Evolutionary conservation across 2,113 vertebrate genomes (phyloP).

Genomic region (Calidris pugnax): DNA sequence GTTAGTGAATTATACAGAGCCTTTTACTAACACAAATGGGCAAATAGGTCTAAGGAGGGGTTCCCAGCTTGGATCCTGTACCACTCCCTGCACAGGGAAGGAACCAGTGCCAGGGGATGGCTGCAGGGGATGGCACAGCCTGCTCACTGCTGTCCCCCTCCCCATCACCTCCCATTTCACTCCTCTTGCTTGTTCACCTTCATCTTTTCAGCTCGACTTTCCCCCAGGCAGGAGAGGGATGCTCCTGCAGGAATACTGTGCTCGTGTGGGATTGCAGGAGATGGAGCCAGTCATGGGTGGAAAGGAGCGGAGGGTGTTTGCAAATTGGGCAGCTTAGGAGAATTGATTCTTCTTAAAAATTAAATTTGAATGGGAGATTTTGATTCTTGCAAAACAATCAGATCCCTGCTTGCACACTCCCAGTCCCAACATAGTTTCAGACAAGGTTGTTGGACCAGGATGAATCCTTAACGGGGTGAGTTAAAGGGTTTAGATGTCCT

Average conservation of each 20-base stretch:
- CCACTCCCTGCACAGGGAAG: background rate
- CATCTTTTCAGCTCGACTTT: background rate
- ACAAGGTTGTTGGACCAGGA: background rate
- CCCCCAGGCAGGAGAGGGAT: background rate
- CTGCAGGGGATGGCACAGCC: background rate
- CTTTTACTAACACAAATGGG: background rate
- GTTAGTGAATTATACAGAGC: background rate
- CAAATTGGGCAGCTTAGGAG: background rate
- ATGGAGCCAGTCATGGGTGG: background rate
- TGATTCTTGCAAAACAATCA: background rate
- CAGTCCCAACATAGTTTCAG: background rate
- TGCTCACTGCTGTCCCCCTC: background rate
- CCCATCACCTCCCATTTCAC: background rate
- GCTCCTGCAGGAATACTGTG: background rate
- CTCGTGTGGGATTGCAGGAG: background rate
- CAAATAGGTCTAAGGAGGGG: background rate
- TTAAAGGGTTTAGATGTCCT: background rate
- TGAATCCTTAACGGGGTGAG: background rate
- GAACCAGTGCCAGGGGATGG: background rate
- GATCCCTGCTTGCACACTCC: accelerated
- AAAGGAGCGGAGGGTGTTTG: background rate
- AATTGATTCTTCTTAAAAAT: background rate
- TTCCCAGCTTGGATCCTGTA: background rate
- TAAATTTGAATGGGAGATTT: background rate
- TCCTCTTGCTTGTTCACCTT: background rate